phyloP scores from a whole-genome alignment of 2,797 vertebrate genomes.

The Cheirogaleus major region DNA sequence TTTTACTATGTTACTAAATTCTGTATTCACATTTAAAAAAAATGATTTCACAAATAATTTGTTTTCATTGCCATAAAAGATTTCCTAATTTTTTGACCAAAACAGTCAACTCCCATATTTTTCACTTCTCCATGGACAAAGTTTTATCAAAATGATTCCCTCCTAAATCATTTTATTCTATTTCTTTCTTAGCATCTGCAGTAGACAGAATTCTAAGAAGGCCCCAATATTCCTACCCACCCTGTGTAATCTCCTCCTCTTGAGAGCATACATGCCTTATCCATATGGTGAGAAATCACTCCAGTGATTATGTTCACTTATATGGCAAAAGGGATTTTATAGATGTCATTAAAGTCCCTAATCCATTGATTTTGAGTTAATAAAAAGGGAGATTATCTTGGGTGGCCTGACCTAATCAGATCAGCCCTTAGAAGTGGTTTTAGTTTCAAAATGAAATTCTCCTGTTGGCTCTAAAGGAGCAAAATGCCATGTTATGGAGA shows the following conservation, averaged over 20 bases:
- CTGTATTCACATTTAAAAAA: background rate
- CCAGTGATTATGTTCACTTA: background rate
- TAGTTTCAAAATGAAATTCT: background rate
- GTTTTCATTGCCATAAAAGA: background rate
- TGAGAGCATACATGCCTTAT: background rate
- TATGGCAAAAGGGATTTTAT: background rate
- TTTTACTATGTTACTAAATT: background rate
- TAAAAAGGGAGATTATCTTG: background rate
- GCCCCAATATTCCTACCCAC: background rate
- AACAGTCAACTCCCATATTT: background rate
- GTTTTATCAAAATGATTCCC: background rate
- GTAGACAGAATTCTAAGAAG: background rate
- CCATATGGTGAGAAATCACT: background rate
- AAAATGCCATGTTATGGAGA: background rate
- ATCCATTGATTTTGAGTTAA: background rate
- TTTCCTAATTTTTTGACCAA: background rate
- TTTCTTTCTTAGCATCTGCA: background rate
- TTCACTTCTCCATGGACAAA: background rate
- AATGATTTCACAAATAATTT: background rate
- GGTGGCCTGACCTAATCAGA: background rate
- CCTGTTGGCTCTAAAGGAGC: background rate
- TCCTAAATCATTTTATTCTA: background rate
- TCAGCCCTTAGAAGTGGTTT: background rate
- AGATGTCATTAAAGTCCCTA: background rate
- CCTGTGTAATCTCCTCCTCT: background rate